Base-by-base conservation (phyloP, 1,140 invertebrate species). In the Neotoxoptera formosana region DNA sequence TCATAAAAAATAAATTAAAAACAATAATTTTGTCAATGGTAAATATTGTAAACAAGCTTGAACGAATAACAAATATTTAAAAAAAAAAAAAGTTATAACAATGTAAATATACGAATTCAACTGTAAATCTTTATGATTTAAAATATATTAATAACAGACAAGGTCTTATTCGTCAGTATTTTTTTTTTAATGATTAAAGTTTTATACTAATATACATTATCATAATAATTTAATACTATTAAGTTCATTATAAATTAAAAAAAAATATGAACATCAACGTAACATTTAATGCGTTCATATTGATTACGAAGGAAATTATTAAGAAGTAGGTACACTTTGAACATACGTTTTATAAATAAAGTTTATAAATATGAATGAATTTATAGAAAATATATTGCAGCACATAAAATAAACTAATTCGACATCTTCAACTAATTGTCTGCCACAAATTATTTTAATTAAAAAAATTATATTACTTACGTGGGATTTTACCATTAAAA, bases 401-500 rank as follows among this genome's bases (percentile, higher is more conserved):
- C 30, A 76, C n/a, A 76, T 30, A 20, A 76, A 76, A 76, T 76
- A 76, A n/a, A n/a, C n/a, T n/a, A 30, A 76, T 76, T 67, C 60
- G 30, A 60, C n/a, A 67, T 17, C 17, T 14, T n/a, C 30, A n/a
- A 60, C 56, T 60, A 60, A 25, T 60, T 2, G 25, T 30, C 25
- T 25, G 1, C 51, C 51, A 53, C 0, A 20, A 21, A 23, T 53
- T 7, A 53, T 53, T 53, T 23, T 53, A 53, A 53, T 53, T 21
- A 53, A 21, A 53, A 56, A 41, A 30, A 56, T 25, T 30, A 14
- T 1, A 41, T 34, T 93, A 93, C 91, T 93, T 93, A 93, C 91
- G 91, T 45, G 91, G 91, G 53, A 93, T 25, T 86, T 17, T 93
- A 51, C 91, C 91, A 45, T 93, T 93, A 56, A 93, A 93, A 93